Evolutionary conservation across 2,888 invertebrate genomes (phyloP).

Genomic region (Cacoxenus indagator): DNA sequence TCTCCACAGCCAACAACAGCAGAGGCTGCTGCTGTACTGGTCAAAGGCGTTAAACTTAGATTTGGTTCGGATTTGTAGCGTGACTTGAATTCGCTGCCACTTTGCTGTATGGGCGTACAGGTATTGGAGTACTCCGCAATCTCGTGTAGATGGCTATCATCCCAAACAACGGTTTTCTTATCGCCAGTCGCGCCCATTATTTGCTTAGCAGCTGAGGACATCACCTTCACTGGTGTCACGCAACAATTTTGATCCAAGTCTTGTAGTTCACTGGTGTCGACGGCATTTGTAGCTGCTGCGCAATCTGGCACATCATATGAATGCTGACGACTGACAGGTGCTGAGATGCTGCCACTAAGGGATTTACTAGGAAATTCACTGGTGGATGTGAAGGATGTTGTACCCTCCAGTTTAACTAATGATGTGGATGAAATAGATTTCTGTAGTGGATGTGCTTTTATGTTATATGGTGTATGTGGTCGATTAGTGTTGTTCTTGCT

Average conservation of each 20-base stretch:
- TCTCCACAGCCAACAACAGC: conserved; percentile 37
- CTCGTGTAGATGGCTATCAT: conserved; percentile 51
- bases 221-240: conserved; percentile 56
- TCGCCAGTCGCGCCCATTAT: conserved; percentile 40
- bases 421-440: conserved; percentile 69
- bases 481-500: conserved; percentile 38
- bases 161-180: conserved; percentile 61
- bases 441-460: conserved; percentile 56
- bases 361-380: conserved; percentile 39
- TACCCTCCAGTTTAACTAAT: conserved; percentile 48
- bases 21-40: conserved; percentile 41
- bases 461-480: conserved; percentile 45
- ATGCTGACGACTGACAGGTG: conserved; percentile 64
- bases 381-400: conserved; percentile 31
- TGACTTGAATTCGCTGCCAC: conserved; percentile 50
- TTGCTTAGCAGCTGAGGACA: conserved; percentile 51
- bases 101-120: conserved; percentile 54
- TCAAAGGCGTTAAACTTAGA: conserved; percentile 47
- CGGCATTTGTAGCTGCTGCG: conserved; percentile 24
- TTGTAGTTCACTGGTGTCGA: conserved; percentile 29
- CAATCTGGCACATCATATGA: conserved; percentile 51
- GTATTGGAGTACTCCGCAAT: conserved; percentile 54
- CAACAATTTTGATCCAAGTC: conserved; percentile 50
- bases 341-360: conserved; percentile 49
- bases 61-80: conserved; percentile 70